Evolutionary conservation across 2,888 invertebrate genomes (phyloP).

Genomic region (Noctua comes): DNA sequence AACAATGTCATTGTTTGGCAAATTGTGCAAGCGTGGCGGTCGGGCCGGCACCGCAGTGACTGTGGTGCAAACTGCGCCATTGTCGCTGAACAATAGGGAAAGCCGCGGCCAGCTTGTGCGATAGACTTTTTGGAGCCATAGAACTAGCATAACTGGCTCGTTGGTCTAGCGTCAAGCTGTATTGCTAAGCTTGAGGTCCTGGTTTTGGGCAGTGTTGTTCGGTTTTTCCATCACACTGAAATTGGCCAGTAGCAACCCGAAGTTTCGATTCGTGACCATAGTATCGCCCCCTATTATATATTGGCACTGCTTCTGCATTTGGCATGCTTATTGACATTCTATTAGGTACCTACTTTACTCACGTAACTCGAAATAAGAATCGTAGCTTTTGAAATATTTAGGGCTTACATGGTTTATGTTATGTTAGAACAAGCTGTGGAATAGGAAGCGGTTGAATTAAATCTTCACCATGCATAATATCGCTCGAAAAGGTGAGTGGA

Average conservation of each 20-base stretch:
- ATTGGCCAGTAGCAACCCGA: not conserved
- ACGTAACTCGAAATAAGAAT: too few relatives aligned
- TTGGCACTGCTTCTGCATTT: not conserved
- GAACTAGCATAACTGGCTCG: constrained; percentile 23
- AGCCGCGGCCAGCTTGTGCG: constrained; percentile 72
- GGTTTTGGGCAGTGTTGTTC: not conserved
- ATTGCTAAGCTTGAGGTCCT: not conserved
- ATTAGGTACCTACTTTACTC: too few relatives aligned
- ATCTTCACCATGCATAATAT: not conserved
- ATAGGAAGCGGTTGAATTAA: not conserved
- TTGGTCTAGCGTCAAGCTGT: not conserved
- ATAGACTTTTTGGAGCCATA: constrained; percentile 57
- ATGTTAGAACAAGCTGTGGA: not conserved
- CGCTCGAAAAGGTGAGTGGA: not conserved
- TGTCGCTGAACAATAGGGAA: constrained; percentile 88
- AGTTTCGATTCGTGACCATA: not conserved
- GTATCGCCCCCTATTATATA: not conserved
- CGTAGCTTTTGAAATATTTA: not conserved
- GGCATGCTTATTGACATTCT: too few relatives aligned
- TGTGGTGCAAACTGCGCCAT: constrained; percentile 81
- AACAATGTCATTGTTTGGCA: constrained; percentile 77
- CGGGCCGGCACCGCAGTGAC: constrained; percentile 56
- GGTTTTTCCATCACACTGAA: not conserved
- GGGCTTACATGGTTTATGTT: not conserved
- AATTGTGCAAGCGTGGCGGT: constrained; percentile 76